These are phyloP conservation scores for Urocyon cinereoargenteus DNA, from an alignment of 2,797 vertebrate genomes.

Conservation along the genomic window DNA sequence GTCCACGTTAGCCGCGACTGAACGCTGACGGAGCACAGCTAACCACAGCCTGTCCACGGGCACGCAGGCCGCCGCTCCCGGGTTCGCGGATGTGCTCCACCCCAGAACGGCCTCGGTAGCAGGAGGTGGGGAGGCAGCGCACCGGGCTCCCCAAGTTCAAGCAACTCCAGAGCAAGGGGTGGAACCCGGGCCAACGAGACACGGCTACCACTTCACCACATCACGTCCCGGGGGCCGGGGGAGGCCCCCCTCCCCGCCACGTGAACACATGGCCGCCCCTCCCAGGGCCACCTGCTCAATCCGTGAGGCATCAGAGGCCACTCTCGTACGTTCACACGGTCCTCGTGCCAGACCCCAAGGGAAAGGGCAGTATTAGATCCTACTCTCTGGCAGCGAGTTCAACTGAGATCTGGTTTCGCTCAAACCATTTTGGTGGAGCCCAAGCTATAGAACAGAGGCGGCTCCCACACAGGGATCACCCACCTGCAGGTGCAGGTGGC, in stretches of 20 bases:
- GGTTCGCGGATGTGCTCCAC: not conserved
- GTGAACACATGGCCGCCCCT: rapidly evolving
- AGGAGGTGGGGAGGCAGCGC: not conserved
- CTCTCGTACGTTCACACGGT: rapidly evolving
- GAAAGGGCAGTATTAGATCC: not conserved
- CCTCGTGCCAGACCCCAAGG: not conserved
- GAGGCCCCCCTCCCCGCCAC: not conserved
- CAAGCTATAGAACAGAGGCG: not conserved
- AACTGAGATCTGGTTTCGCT: constrained; percentile 41
- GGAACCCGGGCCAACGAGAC: not conserved
- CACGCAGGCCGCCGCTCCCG: not conserved
- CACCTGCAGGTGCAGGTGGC: rapidly evolving
- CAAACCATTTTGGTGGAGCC: not conserved
- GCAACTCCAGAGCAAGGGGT: not conserved
- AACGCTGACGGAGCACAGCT: constrained; percentile 35
- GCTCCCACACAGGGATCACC: not conserved
- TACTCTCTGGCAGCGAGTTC: constrained; percentile 13
- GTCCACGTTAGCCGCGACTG: constrained; percentile 43
- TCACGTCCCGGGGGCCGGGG: not conserved
- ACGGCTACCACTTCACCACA: not conserved
- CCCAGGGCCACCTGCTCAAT: rapidly evolving
- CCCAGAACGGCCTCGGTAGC: not conserved
- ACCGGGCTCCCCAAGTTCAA: rapidly evolving
- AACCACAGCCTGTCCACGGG: not conserved
- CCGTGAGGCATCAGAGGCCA: not conserved